These are phyloP conservation scores for Dendroctonus ponderosae DNA, from an alignment of 1,140 invertebrate genomes.

Conservation along the genomic window DNA sequence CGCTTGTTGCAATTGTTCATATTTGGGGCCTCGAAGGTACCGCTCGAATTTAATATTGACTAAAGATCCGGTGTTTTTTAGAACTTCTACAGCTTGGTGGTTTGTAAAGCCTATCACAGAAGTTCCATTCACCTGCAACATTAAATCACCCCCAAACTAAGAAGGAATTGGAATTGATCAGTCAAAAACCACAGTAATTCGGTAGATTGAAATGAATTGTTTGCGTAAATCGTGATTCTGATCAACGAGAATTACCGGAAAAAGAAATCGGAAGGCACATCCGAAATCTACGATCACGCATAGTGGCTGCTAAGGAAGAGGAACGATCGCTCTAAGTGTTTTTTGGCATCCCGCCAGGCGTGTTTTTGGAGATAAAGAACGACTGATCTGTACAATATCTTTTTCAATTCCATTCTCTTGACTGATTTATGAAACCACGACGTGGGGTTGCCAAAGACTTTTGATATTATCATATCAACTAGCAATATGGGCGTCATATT, in stretches of 20 bases:
- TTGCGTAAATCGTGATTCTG: not conserved
- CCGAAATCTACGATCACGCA: too few relatives aligned
- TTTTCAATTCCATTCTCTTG: constrained; percentile 1
- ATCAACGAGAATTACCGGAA: not conserved
- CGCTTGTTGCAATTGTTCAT: constrained; percentile 83
- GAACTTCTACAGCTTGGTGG: constrained; percentile 85
- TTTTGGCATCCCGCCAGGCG: constrained; percentile 7
- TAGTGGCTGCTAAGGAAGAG: not conserved
- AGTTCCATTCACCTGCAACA: constrained; percentile 70
- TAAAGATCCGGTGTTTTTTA: constrained; percentile 75
- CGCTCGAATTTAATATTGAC: constrained; percentile 79
- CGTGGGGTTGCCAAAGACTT: too few relatives aligned
- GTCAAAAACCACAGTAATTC: too few relatives aligned
- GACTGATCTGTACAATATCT: not conserved
- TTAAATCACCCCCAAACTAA: not conserved
- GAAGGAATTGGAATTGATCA: too few relatives aligned
- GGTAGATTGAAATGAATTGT: too few relatives aligned
- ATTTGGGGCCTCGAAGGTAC: constrained; percentile 86
- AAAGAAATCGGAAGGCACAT: too few relatives aligned
- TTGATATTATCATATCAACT: too few relatives aligned
- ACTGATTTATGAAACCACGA: not conserved
- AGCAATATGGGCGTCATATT: too few relatives aligned
- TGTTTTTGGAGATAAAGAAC: not conserved
- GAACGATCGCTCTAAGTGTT: constrained; percentile 4
- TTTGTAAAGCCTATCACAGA: constrained; percentile 85